Evolutionary conservation across 1,140 invertebrate species (phyloP).

Genomic region (Antheraea mylitta): DNA sequence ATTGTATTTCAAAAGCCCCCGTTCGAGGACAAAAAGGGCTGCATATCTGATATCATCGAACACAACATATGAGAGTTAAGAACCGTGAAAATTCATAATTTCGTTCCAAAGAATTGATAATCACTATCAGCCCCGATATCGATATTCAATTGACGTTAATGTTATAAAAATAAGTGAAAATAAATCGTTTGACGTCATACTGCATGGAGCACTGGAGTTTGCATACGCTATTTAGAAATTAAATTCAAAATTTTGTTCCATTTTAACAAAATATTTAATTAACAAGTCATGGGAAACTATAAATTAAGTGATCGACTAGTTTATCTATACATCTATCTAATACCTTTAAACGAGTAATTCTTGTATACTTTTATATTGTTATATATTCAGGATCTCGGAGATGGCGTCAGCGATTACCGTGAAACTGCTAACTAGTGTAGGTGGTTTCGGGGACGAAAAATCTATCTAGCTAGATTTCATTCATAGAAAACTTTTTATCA

Average conservation of each 20-base stretch:
- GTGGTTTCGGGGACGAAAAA: too few relatives aligned
- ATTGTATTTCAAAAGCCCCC: not conserved
- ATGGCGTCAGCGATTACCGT: too few relatives aligned
- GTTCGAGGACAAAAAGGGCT: not conserved
- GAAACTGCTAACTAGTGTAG: too few relatives aligned
- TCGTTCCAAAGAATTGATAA: conserved; percentile 15
- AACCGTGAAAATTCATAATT: conserved; percentile 18
- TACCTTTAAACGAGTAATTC: too few relatives aligned
- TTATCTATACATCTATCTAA: too few relatives aligned
- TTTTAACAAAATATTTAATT: not conserved
- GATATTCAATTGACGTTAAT: not conserved
- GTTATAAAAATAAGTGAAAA: not conserved
- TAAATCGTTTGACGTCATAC: not conserved
- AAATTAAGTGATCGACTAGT: not conserved
- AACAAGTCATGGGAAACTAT: not conserved
- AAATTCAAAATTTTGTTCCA: not conserved
- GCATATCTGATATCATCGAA: not conserved
- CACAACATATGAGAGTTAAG: not conserved
- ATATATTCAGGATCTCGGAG: too few relatives aligned
- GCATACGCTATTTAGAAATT: not conserved
- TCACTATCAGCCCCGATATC: not conserved
- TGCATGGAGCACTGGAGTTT: not conserved
- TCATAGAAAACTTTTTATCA: too few relatives aligned
- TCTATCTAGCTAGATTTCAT: too few relatives aligned
- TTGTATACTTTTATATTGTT: too few relatives aligned